Evolutionary conservation across 2,113 vertebrate genomes (phyloP).

Genomic region (Lynx canadensis): DNA sequence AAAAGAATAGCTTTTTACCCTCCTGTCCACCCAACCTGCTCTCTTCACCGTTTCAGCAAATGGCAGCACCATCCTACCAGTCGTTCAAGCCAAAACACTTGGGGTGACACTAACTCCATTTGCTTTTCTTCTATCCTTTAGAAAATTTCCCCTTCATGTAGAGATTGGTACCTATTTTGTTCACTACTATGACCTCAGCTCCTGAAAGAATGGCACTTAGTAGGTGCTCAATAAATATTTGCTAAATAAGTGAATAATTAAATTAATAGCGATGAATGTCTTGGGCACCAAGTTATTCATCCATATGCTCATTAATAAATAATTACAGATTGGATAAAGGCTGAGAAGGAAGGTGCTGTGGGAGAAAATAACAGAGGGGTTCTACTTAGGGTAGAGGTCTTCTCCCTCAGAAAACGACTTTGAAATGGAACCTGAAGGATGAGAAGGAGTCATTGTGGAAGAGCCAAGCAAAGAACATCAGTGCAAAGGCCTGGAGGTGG

Average conservation of each 20-base stretch:
- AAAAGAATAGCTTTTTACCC: not conserved
- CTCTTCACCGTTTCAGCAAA: constrained; percentile 6
- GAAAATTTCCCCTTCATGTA: not conserved
- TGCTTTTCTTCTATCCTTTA: not conserved
- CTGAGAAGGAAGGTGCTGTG: not conserved
- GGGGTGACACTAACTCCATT: not conserved
- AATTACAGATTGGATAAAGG: not conserved
- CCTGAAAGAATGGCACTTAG: not conserved
- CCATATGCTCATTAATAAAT: constrained; percentile 28
- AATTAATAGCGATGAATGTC: not conserved
- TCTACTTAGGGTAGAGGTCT: not conserved
- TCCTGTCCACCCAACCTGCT: not conserved
- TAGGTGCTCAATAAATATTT: constrained; percentile 20
- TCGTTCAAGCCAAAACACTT: not conserved
- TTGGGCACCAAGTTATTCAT: not conserved
- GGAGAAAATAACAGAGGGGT: not conserved
- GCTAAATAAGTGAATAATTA: constrained; percentile 43
- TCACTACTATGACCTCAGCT: constrained; percentile 26
- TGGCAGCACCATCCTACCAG: not conserved
- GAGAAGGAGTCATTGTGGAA: not conserved
- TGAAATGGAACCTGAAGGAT: constrained; percentile 16
- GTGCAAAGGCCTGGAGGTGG: not conserved
- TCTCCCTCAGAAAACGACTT: constrained; percentile 7
- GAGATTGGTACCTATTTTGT: not conserved
- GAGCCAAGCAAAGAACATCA: not conserved